Evolutionary conservation across 1,140 invertebrate genomes (phyloP).

Genomic region (Rhyacophila brunnea): DNA sequence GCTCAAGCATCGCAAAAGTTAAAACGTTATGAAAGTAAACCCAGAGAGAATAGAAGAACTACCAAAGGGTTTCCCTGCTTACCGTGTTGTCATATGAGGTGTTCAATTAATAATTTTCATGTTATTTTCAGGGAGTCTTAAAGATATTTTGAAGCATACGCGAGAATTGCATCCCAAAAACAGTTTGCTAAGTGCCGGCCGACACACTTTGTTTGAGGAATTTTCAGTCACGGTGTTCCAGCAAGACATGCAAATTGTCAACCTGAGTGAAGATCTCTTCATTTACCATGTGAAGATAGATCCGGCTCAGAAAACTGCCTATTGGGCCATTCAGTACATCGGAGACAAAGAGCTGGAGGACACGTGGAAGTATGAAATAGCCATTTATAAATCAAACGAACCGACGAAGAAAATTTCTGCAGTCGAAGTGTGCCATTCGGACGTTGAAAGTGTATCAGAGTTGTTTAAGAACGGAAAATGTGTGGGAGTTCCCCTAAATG

Average conservation of each 20-base stretch:
- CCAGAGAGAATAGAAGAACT: neutral
- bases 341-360: neutral
- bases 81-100: neutral
- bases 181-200: conserved; percentile 3
- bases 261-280: neutral
- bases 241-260: conserved; percentile 15
- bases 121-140: neutral
- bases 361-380: conserved; percentile 2
- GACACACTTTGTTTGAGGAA: conserved; percentile 12
- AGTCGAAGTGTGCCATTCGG: neutral
- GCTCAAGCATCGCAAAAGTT: neutral
- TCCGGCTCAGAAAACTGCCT: neutral
- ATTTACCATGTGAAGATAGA: conserved; percentile 7
- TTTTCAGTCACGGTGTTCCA: conserved; percentile 12
- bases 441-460: neutral
- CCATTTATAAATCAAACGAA: neutral
- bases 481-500: neutral
- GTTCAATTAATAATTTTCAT: neutral
- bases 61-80: neutral
- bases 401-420: neutral
- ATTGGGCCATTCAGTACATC: conserved; percentile 5
- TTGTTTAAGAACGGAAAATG: neutral
- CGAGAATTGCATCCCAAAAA: conserved; percentile 7
- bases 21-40: neutral
- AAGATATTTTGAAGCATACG: conserved; percentile 3